Base-by-base conservation (phyloP, 1,140 invertebrate species). In the Pseudomyrmex dendroicus region DNA sequence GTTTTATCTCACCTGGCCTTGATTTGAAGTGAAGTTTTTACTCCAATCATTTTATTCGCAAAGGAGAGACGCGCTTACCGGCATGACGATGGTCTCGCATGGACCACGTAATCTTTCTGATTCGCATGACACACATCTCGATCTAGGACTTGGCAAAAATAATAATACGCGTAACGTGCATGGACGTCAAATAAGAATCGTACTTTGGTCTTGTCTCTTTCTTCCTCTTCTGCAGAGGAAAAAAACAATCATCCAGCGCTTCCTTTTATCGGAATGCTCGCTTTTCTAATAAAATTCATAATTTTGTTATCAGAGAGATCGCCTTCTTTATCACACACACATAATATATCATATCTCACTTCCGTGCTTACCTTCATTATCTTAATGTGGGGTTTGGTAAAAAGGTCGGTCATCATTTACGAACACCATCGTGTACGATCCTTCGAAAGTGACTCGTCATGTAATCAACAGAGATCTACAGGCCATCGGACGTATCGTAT, bases 241-340 rank as follows among this genome's bases (percentile, higher is more conserved):
- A 35, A 35, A 35, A 59, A 25, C 25, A 25, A 72, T 80, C 76
- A 80, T 44, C 66, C 76, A 20, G 54, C 72, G 76, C 76, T 70
- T 80, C 76, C 76, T 80, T 48, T 80, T 72, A 80, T 80, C 76
- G 76, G 76, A 80, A 80, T 80, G 76, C 66, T 80, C 66, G 66
- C 66, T 72, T 35, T 35, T 70, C 22, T 46, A 80, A 61, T 3
- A 12, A 12, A 35, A 35, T 35, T 35, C 35, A 35, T 35, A 35
- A 35, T 35, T 35, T 35, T 35, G 35, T 35, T 7, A 35, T 35
- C 35, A 35, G 35, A 35, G 5, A 35, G 35, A 35, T 35, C 35
- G 35, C 35, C 35, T 35, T 1, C 35, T 78, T 70, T 50, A 20
- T 70, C 22, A 70, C 20, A 17, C 2, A 13, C 8, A 70, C 46